Evolutionary conservation across 1,140 invertebrate genomes (phyloP), one percentile per base, ranked within the genome.

Genomic region (Aphidius ervi): DNA sequence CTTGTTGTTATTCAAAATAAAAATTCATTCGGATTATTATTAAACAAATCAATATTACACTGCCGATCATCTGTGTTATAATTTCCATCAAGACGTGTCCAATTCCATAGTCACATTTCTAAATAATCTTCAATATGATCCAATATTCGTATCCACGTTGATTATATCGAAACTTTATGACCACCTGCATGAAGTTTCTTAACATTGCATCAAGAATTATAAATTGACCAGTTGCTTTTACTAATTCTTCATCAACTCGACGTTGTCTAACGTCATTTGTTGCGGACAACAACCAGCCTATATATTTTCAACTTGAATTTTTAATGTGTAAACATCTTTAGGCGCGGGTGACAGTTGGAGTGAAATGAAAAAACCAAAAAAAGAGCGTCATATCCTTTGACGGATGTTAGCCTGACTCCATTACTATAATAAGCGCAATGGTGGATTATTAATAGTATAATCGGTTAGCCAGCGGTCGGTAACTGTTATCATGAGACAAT

Each of bases 161-260:
- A 89, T 72, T 92, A 93, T 20, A 93, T 68, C 4, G 93, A 67
- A 5, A 91, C 79, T 81, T 88, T 89, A 67, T 91, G 89, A 1
- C 83, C 83, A 10, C 70, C 64, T 8, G 68, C 63, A 62, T 85
- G 81, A 3, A 92, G 73, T 69, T 85, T 84, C 5, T 68, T 59
- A 92, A 67, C 76, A 92, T 81, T 45, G 81, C 77, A 72, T 92
- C 89, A 41, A 92, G 69, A 6, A 92, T 80, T 56, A 84, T 67
- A 69, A 92, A 74, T 74, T 93, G 92, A 1, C 90, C 90, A 64
- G 84, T 87, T 10, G 68, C 66, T 45, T 65, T 77, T 0, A 91
- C 72, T 4, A 90, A 58, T 9, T 85, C 72, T 62, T 88, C 80
- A 69, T 85, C 82, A n/a, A 87, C 59, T 61, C 62, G 61, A 3